Evolutionary conservation across 2,797 vertebrate genomes (phyloP).

Genomic region (Hippocampus kuda): DNA sequence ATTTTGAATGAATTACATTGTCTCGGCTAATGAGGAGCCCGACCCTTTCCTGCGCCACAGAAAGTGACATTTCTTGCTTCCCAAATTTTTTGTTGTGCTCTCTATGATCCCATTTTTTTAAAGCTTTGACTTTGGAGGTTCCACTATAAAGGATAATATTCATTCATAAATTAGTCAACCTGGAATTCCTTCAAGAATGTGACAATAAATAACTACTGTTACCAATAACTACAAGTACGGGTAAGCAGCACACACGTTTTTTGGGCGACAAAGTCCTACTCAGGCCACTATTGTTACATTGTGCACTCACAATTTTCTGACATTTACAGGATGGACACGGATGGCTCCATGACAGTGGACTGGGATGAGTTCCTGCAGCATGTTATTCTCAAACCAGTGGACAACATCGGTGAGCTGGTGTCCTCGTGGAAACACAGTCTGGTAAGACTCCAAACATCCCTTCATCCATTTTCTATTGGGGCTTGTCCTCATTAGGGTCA

Average conservation of each 20-base stretch:
- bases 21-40: too few species aligned
- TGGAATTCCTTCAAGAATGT: neutral
- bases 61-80: too few species aligned
- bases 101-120: neutral
- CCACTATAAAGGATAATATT: neutral
- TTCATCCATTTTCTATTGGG: neutral
- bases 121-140: neutral
- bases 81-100: neutral
- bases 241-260: neutral
- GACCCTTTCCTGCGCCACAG: too few species aligned
- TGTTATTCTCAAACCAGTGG: conserved; percentile 65
- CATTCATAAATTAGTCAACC: neutral
- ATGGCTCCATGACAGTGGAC: conserved; percentile 69
- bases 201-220: too few species aligned
- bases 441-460: conserved; percentile 33
- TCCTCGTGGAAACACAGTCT: conserved; percentile 68
- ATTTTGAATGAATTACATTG: too few species aligned
- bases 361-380: conserved; percentile 69
- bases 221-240: neutral
- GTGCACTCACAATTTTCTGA: conserved; percentile 6
- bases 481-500: neutral
- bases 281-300: neutral
- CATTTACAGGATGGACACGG: conserved; percentile 62
- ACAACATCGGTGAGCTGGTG: conserved; percentile 64
- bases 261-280: neutral